Base-by-base conservation (phyloP, 2,113 vertebrate genomes). In the Canis aureus region DNA sequence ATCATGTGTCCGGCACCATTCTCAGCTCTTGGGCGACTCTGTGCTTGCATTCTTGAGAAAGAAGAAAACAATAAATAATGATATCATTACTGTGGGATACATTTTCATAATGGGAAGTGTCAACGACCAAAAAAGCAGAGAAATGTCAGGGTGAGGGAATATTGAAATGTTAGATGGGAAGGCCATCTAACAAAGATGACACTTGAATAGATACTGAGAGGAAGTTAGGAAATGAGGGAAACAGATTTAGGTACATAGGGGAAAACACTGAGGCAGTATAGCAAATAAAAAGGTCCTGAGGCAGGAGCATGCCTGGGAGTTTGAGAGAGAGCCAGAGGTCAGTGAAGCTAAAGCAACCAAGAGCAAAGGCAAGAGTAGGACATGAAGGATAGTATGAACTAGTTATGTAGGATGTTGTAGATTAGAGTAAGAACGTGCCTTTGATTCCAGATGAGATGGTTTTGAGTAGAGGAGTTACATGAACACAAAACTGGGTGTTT, bases 371-470 rank as follows among this genome's bases (percentile, higher is more conserved):
- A 0, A 55, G 49, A 38, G 4, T 13, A 86, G 10, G 20, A 35
- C 35, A 23, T 1, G 4, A 51, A 1, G 10, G 1, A 2, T 22
- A 9, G 16, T 10, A 0, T 2, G 2, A 53, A 35, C 38, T 57
- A 22, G 20, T 15, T 55, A 51, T 25, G 2, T 5, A 16, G 6
- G 25, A 4, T 59, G 15, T 1, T 23, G 2, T 25, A 25, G 11
- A 0, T 57, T 66, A 69, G n/a, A 59, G 6, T 16, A 32, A 29
- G 53, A 78, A 29, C n/a, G 89, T 67, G 35, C 2, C 55, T 82
- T 89, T 82, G 29, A 93, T 19, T 78, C 23, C 59, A 55, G 13
- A 38, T 43, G 11, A 53, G 13, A 62, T 20, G 60, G 6, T 62
- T 92, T 93, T n/a, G 38, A 57, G 35, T 11, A 15, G 53, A 81